Conservation (phyloP, 2,797 vertebrate genomes). For the Sebastes vulpes region DNA sequence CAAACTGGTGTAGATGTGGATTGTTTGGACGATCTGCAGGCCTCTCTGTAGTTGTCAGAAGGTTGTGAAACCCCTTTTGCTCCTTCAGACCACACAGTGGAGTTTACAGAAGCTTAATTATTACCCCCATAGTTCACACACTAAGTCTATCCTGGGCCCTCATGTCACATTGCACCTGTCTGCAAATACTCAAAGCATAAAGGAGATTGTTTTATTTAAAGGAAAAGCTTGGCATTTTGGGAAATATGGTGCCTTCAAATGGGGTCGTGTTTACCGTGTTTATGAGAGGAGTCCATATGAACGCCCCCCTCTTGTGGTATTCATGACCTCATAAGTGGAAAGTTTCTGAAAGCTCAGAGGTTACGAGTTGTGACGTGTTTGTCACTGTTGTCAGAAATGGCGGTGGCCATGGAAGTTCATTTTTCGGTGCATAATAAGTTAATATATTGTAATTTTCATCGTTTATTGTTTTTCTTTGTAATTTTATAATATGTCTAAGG, state of each 20-base stretch:
- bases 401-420: too few relatives aligned
- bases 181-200: conserved; percentile 17
- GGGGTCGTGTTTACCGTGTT: too few relatives aligned
- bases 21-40: conserved; percentile 51
- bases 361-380: too few relatives aligned
- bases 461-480: too few relatives aligned
- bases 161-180: conserved; percentile 56
- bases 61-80: conserved; percentile 28
- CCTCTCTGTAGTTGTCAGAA: conserved; percentile 28
- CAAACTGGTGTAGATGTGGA: background rate
- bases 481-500: too few relatives aligned
- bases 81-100: conserved; percentile 65
- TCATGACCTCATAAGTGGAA: too few relatives aligned
- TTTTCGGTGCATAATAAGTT: too few relatives aligned
- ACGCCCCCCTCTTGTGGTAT: too few relatives aligned
- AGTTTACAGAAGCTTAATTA: conserved; percentile 74
- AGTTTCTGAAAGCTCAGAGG: too few relatives aligned
- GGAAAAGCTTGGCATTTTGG: background rate
- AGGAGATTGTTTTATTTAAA: conserved; percentile 7
- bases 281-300: too few relatives aligned
- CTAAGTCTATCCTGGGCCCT: conserved; percentile 14
- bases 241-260: background rate
- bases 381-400: too few relatives aligned
- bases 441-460: too few relatives aligned
- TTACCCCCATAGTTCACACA: conserved; percentile 28